phyloP scores from a whole-genome alignment of 2,113 vertebrate species.

The Anas platyrhynchos region DNA sequence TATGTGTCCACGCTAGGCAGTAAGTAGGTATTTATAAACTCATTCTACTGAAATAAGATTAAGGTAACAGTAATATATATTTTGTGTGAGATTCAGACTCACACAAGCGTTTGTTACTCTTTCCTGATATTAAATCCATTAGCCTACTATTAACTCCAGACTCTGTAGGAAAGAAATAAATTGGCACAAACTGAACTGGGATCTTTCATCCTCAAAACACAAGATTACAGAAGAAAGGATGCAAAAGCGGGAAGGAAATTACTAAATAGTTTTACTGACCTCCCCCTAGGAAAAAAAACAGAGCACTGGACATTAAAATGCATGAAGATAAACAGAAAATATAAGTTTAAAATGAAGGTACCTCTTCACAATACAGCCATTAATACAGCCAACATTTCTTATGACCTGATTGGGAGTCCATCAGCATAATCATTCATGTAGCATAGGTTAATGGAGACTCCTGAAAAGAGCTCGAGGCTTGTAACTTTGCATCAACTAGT shows the following conservation, averaged over 20 bases:
- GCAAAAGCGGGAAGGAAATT: not conserved
- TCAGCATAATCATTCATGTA: not conserved
- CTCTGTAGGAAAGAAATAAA: not conserved
- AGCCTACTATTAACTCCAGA: not conserved
- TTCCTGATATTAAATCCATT: not conserved
- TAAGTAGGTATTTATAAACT: not conserved
- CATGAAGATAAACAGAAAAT: not conserved
- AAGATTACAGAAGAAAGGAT: not conserved
- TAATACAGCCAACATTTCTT: not conserved
- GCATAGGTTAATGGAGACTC: not conserved
- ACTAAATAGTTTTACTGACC: not conserved
- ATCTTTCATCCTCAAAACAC: not conserved
- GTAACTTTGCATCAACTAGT: slow-evolving; percentile 35
- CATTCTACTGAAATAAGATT: not conserved
- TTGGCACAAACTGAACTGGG: not conserved
- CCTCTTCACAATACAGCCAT: not conserved
- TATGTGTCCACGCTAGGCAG: not conserved
- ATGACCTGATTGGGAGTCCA: not conserved
- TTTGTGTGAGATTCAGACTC: not conserved
- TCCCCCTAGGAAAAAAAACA: not conserved
- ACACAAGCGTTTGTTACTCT: not conserved
- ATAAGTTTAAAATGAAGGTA: not conserved
- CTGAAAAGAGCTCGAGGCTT: not conserved
- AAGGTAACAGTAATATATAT: not conserved
- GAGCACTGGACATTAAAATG: not conserved